Conservation (phyloP, 2,888 invertebrate species). For the Drosophila basisetae region DNA sequence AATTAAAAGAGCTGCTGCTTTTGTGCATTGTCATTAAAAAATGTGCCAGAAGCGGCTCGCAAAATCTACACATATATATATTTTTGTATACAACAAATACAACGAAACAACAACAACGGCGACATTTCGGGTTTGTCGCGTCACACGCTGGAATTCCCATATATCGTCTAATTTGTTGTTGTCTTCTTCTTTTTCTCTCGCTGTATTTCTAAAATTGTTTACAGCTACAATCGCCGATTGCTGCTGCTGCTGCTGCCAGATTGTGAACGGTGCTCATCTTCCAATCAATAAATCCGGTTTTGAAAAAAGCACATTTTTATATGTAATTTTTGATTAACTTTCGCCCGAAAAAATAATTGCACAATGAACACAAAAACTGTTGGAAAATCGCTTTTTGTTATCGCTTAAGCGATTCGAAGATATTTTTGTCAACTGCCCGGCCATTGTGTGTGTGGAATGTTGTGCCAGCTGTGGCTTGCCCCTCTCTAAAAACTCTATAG, state of each 20-base stretch:
- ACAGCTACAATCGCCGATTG: constrained; percentile 63
- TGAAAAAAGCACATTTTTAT: constrained; percentile 53
- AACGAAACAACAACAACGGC: constrained; percentile 23
- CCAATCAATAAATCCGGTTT: constrained; percentile 81
- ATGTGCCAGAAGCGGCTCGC: constrained; percentile 74
- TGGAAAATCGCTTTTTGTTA: constrained; percentile 34
- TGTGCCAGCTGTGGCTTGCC: constrained; percentile 20
- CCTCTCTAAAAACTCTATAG: constrained; percentile 12
- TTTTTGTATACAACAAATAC: constrained; percentile 14
- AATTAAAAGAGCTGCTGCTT: constrained; percentile 51
- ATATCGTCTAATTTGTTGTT: constrained; percentile 77
- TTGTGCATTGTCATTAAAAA: constrained; percentile 80
- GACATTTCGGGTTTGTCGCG: constrained; percentile 72
- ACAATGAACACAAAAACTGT: constrained; percentile 68
- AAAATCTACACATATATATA: constrained; percentile 29
- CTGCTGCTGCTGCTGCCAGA: constrained; percentile 6
- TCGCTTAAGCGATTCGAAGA: constrained; percentile 3
- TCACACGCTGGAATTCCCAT: constrained; percentile 81
- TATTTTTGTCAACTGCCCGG: constrained; percentile 13
- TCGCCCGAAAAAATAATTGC: constrained; percentile 77
- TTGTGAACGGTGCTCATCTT: constrained; percentile 60
- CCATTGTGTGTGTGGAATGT: constrained; percentile 31
- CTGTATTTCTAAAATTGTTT: constrained; percentile 74
- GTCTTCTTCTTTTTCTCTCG: constrained; percentile 37
- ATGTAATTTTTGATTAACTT: constrained; percentile 77